Evolutionary conservation across 2,797 vertebrate species (phyloP).

Genomic region (Oreortyx pictus): DNA sequence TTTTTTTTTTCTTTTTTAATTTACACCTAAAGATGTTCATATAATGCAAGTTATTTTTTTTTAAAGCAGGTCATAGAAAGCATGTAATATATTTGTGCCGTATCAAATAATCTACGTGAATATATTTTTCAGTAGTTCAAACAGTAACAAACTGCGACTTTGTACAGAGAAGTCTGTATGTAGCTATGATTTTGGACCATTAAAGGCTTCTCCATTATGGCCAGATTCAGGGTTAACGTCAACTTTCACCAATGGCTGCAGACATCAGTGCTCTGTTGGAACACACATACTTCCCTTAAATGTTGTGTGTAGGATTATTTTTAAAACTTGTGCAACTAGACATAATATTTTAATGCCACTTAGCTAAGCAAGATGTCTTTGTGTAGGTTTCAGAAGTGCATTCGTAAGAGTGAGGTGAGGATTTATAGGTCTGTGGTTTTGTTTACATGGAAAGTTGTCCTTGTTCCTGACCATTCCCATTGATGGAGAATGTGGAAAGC

Average conservation of each 20-base stretch:
- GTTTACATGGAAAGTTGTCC: not conserved
- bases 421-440: not conserved
- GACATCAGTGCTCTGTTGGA: not conserved
- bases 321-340: not conserved
- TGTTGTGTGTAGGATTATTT: not conserved
- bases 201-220: not conserved
- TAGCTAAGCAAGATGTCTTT: not conserved
- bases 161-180: not conserved
- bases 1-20: not conserved
- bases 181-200: not conserved
- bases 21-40: not conserved
- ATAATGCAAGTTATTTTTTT: not conserved
- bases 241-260: not conserved
- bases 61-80: not conserved
- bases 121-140: not conserved
- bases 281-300: not conserved
- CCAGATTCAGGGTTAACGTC: fast-evolving
- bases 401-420: fast-evolving
- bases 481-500: not conserved
- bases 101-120: not conserved
- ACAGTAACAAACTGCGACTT: not conserved
- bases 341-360: not conserved
- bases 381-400: not conserved
- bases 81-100: not conserved
- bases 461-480: not conserved